phyloP scores from a whole-genome alignment of 2,113 vertebrate genomes.

The Poeciliopsis turrubarensis region DNA sequence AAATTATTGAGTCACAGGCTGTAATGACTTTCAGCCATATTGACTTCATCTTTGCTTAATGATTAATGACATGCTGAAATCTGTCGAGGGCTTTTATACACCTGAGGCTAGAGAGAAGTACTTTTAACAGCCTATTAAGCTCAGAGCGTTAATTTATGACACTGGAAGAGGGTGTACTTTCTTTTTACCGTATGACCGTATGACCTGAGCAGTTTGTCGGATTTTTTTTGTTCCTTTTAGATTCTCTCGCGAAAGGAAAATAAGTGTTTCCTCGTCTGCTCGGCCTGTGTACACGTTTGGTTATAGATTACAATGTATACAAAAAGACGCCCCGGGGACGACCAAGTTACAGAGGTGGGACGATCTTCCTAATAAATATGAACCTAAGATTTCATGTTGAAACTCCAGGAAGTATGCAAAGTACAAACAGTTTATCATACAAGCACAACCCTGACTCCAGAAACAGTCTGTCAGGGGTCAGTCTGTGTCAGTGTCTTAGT shows the following conservation, averaged over 20 bases:
- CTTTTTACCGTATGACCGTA: constrained; percentile 24
- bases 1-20: neutral
- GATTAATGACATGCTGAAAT: neutral
- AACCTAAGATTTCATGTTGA: constrained; percentile 26
- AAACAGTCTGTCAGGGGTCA: constrained; percentile 50
- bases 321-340: constrained; percentile 29
- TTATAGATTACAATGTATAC: constrained; percentile 28
- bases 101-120: neutral
- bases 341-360: constrained; percentile 32
- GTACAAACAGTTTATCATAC: constrained; percentile 55
- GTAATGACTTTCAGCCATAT: too few species aligned
- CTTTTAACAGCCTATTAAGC: neutral
- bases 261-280: constrained; percentile 50
- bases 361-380: constrained; percentile 69
- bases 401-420: constrained; percentile 26
- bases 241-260: constrained; percentile 40
- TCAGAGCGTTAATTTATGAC: neutral
- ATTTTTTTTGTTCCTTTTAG: constrained; percentile 33
- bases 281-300: constrained; percentile 22
- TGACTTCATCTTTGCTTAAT: neutral
- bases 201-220: constrained; percentile 42
- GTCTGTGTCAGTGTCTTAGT: constrained; percentile 60
- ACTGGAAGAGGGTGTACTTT: neutral
- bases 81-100: too few species aligned
- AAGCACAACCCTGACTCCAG: constrained; percentile 41